A percentile compares a stretch with the other conserved stretches of the same genome.
phyloP scores from a whole-genome alignment of 2,113 vertebrate species.

The Myodes glareolus region DNA sequence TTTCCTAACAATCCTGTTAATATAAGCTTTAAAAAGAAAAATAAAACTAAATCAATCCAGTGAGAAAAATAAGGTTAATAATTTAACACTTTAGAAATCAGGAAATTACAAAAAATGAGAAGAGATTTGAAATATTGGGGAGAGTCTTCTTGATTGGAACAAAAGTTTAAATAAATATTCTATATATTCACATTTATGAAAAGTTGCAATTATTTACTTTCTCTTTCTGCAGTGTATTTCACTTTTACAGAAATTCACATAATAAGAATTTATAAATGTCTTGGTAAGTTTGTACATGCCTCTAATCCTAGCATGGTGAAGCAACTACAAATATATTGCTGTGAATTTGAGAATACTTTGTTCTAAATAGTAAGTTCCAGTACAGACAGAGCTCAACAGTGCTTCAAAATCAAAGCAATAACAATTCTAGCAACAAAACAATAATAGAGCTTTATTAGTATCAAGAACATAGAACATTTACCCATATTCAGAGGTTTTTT shows the following conservation, averaged over 20 bases:
- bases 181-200: neutral
- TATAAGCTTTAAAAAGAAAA: neutral
- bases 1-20: neutral
- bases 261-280: neutral
- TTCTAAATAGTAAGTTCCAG: neutral
- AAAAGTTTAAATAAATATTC: neutral
- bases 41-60: neutral
- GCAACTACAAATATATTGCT: no score
- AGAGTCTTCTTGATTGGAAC: neutral
- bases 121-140: neutral
- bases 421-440: neutral
- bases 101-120: neutral
- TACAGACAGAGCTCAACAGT: neutral
- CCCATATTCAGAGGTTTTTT: neutral
- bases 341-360: neutral
- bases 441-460: neutral
- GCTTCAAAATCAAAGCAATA: neutral
- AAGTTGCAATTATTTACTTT: neutral
- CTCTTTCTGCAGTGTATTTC: neutral
- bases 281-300: no score
- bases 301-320: neutral
- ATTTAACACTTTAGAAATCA: neutral
- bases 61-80: neutral
- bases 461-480: neutral
- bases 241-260: neutral